Conservation (phyloP, 2,797 vertebrate genomes). For the Amniataba percoides region DNA sequence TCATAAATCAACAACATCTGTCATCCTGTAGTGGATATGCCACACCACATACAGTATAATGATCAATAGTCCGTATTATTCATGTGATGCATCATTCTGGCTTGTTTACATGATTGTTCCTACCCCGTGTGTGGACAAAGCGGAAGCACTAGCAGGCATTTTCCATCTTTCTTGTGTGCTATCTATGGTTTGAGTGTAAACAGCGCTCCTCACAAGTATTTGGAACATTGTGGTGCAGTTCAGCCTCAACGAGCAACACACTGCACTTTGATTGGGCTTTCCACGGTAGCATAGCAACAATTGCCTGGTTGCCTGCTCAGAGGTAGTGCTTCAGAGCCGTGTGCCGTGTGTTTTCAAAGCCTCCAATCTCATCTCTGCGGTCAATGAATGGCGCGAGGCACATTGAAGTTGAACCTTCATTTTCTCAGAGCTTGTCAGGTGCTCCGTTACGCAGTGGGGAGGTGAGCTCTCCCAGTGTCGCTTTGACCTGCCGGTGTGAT, state of each 20-base stretch:
- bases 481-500: slow-evolving; percentile 52
- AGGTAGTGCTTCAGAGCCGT: slow-evolving; percentile 73
- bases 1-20: slow-evolving; percentile 35
- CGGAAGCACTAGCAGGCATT: slow-evolving; percentile 30
- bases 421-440: slow-evolving; percentile 63
- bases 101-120: slow-evolving; percentile 34
- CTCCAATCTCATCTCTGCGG: slow-evolving; percentile 74
- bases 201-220: slow-evolving; percentile 62
- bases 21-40: background rate
- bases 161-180: slow-evolving; percentile 40
- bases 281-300: slow-evolving; percentile 80
- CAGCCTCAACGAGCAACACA: slow-evolving; percentile 69
- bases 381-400: slow-evolving; percentile 69
- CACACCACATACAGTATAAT: slow-evolving; percentile 4
- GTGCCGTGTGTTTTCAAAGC: slow-evolving; percentile 71
- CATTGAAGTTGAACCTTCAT: slow-evolving; percentile 65
- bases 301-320: slow-evolving; percentile 75
- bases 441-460: slow-evolving; percentile 11
- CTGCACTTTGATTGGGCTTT: slow-evolving; percentile 76
- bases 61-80: slow-evolving; percentile 36
- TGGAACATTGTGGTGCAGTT: slow-evolving; percentile 69
- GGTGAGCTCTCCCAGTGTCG: slow-evolving; percentile 16
- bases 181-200: slow-evolving; percentile 57
- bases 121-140: slow-evolving; percentile 17
- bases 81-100: slow-evolving; percentile 46